A percentile compares a stretch with the other conserved stretches of the same genome.
These are phyloP conservation scores for Congeria kusceri DNA, from an alignment of 2,888 invertebrate species.

Conservation along the genomic window DNA sequence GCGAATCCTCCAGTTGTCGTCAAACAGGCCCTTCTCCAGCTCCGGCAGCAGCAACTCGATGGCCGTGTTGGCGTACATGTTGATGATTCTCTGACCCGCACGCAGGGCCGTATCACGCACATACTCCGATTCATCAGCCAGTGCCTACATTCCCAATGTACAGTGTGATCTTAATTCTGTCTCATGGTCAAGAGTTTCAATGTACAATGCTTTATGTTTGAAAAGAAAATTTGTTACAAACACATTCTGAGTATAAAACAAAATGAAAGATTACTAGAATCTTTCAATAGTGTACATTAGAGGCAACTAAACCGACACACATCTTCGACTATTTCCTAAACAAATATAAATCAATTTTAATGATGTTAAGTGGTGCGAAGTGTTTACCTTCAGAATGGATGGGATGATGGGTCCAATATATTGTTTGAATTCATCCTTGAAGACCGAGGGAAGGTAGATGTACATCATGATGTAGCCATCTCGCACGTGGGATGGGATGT, in stretches of 20 bases:
- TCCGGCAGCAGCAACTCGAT: slow-evolving; percentile 97
- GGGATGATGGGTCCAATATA: slow-evolving; percentile 99
- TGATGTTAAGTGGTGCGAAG: too few relatives aligned
- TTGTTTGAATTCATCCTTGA: slow-evolving; percentile 97
- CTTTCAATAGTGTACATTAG: too few relatives aligned
- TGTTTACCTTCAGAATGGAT: slow-evolving; percentile 93
- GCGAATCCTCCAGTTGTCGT: slow-evolving; percentile 99
- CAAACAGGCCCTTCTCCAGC: slow-evolving; percentile 95
- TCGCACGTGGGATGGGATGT: slow-evolving; percentile 95
- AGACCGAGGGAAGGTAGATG: slow-evolving; percentile 99
- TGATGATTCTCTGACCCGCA: slow-evolving; percentile 98
- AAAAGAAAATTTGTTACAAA: too few relatives aligned
- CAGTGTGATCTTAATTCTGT: neutral
- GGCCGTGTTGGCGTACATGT: slow-evolving; percentile 97
- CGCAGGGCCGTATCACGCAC: slow-evolving; percentile 98
- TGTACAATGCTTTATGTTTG: too few relatives aligned
- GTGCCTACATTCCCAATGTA: slow-evolving; percentile 87
- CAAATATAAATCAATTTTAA: too few relatives aligned
- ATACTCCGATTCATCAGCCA: slow-evolving; percentile 99
- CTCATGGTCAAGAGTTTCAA: neutral
- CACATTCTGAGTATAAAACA: too few relatives aligned
- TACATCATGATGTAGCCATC: slow-evolving; percentile 99
- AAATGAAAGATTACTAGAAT: too few relatives aligned
- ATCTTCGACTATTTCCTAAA: too few relatives aligned
- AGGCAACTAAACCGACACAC: too few relatives aligned